phyloP scores from a whole-genome alignment of 2,113 vertebrate species.

The Prochilodus magdalenae region DNA sequence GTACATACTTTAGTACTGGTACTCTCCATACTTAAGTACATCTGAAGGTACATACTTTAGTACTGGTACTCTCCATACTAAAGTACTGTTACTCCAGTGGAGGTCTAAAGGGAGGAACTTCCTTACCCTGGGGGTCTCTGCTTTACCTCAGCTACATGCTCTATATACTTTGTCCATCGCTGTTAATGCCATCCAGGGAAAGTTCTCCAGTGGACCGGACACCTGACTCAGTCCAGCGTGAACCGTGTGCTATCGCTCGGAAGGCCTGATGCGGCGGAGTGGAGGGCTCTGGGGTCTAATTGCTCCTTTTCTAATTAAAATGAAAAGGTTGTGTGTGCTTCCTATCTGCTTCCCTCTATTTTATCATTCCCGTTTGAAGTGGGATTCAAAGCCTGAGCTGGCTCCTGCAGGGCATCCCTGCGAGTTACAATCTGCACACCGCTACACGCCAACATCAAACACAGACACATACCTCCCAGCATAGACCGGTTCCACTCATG shows the following conservation, averaged over 20 bases:
- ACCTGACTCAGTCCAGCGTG: conserved; percentile 47
- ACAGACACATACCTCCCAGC: conserved; percentile 31
- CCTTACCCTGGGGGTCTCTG: too few species aligned
- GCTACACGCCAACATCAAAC: conserved; percentile 53
- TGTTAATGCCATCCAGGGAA: conserved; percentile 26
- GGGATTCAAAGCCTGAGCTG: conserved; percentile 64
- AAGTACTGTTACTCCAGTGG: too few species aligned
- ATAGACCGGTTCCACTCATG: neutral
- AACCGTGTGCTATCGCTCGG: conserved; percentile 50
- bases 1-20: too few species aligned
- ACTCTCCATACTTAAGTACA: too few species aligned
- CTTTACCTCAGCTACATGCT: too few species aligned
- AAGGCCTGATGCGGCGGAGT: conserved; percentile 44
- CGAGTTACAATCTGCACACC: conserved; percentile 61
- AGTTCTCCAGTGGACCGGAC: too few species aligned
- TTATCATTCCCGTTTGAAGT: conserved; percentile 68
- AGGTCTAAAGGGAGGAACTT: too few species aligned
- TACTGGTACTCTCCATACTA: too few species aligned
- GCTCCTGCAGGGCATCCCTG: conserved; percentile 59
- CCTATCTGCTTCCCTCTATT: conserved; percentile 59
- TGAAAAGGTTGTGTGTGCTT: conserved; percentile 60
- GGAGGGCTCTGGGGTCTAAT: conserved; percentile 59
- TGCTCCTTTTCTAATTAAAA: conserved; percentile 72
- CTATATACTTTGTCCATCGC: too few species aligned
- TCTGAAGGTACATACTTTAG: too few species aligned